Evolutionary conservation across 2,797 vertebrate species (phyloP).

Genomic region (Trachops cirrhosus): DNA sequence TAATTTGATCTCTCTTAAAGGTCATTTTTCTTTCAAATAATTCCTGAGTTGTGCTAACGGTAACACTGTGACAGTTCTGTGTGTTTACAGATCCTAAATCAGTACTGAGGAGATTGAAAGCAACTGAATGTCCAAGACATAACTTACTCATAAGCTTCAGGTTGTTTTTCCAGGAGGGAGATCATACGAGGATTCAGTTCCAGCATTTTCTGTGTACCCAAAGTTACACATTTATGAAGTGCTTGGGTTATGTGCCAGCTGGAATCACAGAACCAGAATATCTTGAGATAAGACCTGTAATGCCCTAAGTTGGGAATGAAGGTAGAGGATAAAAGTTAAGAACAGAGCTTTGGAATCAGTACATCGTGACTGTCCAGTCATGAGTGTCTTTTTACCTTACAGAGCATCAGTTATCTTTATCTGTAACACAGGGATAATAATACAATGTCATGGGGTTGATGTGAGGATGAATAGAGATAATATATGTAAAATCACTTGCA

Average conservation of each 20-base stretch:
- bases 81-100: neutral
- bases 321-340: neutral
- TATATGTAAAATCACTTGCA: neutral
- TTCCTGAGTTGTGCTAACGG: neutral
- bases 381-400: neutral
- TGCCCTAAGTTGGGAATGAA: neutral
- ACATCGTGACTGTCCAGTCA: neutral
- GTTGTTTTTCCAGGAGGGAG: neutral
- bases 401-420: neutral
- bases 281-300: neutral
- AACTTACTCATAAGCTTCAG: neutral
- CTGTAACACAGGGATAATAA: neutral
- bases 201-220: neutral
- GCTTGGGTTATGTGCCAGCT: neutral
- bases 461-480: neutral
- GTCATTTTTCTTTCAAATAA: constrained; percentile 10
- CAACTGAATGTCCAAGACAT: neutral
- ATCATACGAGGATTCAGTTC: neutral
- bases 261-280: neutral
- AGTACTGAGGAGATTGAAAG: neutral
- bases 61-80: neutral
- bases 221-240: neutral
- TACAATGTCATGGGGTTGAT: neutral
- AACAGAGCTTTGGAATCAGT: neutral
- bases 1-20: constrained; percentile 8